These are phyloP conservation scores for Ceratina australensis DNA, from an alignment of 1,140 invertebrate genomes.

Conservation along the genomic window DNA sequence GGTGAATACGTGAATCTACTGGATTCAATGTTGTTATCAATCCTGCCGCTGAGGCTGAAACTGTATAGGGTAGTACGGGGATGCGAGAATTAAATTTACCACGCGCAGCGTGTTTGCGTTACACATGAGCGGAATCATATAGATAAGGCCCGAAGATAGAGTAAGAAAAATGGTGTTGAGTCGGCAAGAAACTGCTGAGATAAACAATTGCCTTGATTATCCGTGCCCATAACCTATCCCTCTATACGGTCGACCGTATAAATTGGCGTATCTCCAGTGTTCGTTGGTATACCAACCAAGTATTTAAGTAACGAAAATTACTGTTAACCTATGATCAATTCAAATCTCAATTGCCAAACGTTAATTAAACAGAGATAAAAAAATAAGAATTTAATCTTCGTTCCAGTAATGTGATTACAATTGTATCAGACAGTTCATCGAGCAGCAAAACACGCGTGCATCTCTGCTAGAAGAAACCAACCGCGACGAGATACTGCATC, in stretches of 20 bases:
- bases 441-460: background rate
- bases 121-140: constrained; percentile 18
- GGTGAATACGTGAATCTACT: constrained; percentile 35
- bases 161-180: constrained; percentile 45
- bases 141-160: constrained; percentile 31
- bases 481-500: background rate
- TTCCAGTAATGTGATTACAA: background rate
- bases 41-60: constrained; percentile 18
- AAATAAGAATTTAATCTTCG: too few relatives aligned
- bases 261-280: too few relatives aligned
- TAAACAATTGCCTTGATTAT: constrained; percentile 25
- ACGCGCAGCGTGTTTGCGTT: constrained; percentile 30
- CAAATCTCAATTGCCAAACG: too few relatives aligned
- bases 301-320: too few relatives aligned
- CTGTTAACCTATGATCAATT: too few relatives aligned
- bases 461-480: background rate
- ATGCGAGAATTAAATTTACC: constrained; percentile 55
- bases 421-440: constrained; percentile 11
- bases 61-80: background rate
- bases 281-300: too few relatives aligned
- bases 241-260: too few relatives aligned
- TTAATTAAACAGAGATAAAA: too few relatives aligned
- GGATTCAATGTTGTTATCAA: constrained; percentile 58
- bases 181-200: background rate
- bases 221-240: too few relatives aligned